Base-by-base conservation (phyloP, 2,888 invertebrate genomes). In the Operophtera brumata region DNA sequence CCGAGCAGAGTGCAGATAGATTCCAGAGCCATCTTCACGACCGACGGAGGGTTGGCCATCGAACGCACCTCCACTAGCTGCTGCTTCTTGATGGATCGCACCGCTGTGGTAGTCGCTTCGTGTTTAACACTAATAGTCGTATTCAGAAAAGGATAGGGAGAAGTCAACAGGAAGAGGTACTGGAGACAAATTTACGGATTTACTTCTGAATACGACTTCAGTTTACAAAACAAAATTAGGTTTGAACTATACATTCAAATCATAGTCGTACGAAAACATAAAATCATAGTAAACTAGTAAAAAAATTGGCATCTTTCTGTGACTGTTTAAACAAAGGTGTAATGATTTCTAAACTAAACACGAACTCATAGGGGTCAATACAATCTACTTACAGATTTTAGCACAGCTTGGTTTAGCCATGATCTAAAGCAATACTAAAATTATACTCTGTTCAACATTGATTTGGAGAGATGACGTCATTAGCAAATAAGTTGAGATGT, bases 71-170 rank as follows among this genome's bases (percentile, higher is more conserved):
- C 98, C 59, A 97, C 97, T 77, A 98, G 92, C 84, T 98, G 97
- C 84, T 97, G 97, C 87, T 97, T 97, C 93, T 97, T 97, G 91
- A 98, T 98, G 67, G 96, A 96, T 85, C 97, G 96, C 79, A 98
- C 98, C 79, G 98, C 97, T 94, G 87, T 81, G 69, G 69, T 67
- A 73, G 73, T 56, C 40, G 56, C 61, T 61, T 61, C 69, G 70
- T 54, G 65, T 78, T 80, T 80, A 77, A 74, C 71, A 67, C 78
- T 80, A 80, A 59, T 47, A 51, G 12, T 59, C 58, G 39, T 43
- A 51, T 41, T 52, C 50, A 46, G 54, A 53, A 49, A 54, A 39
- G 43, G 36, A 35, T 9, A 5, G 20, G 35, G 30, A 26, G 2
- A 30, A 30, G 7, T 1, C 5, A 9, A 30, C 7, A 30, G 8